phyloP scores from a whole-genome alignment of 2,888 invertebrate species.

The Stenolophus ochropezus region DNA sequence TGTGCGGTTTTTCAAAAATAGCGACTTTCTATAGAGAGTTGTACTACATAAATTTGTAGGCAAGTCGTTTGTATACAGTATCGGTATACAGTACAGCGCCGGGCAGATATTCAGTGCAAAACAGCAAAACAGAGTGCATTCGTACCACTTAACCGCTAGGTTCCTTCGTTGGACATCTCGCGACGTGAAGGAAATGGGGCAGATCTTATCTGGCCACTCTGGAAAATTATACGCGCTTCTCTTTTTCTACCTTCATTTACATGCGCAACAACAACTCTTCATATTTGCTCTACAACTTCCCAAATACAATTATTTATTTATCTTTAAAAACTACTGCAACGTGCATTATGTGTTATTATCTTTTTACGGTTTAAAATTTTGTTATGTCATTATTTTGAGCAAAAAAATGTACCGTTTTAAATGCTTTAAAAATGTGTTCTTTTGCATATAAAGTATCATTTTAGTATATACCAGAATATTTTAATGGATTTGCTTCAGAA shows the following conservation, averaged over 20 bases:
- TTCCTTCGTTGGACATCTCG: neutral
- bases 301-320: too few relatives aligned
- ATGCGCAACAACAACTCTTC: too few relatives aligned
- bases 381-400: too few relatives aligned
- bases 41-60: constrained; percentile 42
- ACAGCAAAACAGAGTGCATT: constrained; percentile 27
- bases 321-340: too few relatives aligned
- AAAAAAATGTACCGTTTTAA: too few relatives aligned
- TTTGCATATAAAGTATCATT: too few relatives aligned
- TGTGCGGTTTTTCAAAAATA: constrained; percentile 12
- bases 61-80: constrained; percentile 27
- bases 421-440: too few relatives aligned
- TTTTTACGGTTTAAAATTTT: too few relatives aligned
- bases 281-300: too few relatives aligned
- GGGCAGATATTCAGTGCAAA: constrained; percentile 14
- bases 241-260: neutral
- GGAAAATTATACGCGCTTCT: neutral
- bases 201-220: neutral
- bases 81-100: constrained; percentile 8
- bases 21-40: constrained; percentile 38
- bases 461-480: too few relatives aligned
- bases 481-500: too few relatives aligned
- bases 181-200: neutral
- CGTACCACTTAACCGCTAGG: constrained; percentile 6
- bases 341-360: too few relatives aligned